Base-by-base conservation (phyloP, 92 coral and sea anemone genomes). In the Desmophyllum pertusum region DNA sequence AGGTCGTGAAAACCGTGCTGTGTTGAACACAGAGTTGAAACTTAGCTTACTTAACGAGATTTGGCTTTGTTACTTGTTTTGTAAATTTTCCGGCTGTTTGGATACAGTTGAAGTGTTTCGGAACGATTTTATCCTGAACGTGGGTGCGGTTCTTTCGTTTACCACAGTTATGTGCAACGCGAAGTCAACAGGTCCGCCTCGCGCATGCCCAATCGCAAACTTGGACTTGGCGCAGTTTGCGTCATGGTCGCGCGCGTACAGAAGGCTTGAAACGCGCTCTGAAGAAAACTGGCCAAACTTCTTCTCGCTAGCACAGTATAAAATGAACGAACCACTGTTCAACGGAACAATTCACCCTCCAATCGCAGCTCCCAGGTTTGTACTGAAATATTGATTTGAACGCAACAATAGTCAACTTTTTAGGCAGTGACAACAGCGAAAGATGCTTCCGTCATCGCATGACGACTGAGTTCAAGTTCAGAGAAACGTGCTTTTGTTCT, bases 111-210 rank as follows among this genome's bases (percentile, higher is more conserved):
- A 43, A 31, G 75, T 63, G 53, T 78, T 78, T 79, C 42, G 64
- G 23, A 6, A 19, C 3, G 73, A 30, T 42, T 45, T 65, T 66
- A 79, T 48, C 3, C n/a, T n/a, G 43, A 35, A 43, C 35, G 66
- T 37, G 76, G 84, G 84, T 41, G 84, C 76, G 84, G 84, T 40
- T 50, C 43, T 66, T 80, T 50, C 76, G 51, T 37, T 42, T 48
- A 66, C 84, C 84, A 51, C 84, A 80, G 84, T 18, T 78, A 80
- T 80, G n/a, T n/a, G 84, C 62, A 67, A 67, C 73, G 27, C 45
- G 45, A 76, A 68, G 57, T 43, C 41, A 18, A 50, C 55, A 68
- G 21, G 76, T 25, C 50, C 13, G 67, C 84, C 1, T 6, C 23
- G 66, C 84, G 84, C 84, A 80, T 80, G 77, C 84, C 36, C 77